phyloP scores from a whole-genome alignment of 2,888 invertebrate genomes.

The Noctua pronuba region DNA sequence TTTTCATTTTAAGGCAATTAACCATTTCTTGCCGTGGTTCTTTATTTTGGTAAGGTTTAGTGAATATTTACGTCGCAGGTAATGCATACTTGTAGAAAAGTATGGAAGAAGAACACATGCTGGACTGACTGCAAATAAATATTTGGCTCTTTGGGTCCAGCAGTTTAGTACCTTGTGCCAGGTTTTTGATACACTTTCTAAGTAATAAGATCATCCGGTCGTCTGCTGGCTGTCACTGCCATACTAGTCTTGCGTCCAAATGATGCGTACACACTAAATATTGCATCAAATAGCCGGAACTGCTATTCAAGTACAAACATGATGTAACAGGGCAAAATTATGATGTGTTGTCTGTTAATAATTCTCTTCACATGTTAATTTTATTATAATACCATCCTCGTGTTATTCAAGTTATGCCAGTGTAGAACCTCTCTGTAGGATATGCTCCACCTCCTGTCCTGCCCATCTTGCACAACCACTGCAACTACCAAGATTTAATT shows the following conservation, averaged over 20 bases:
- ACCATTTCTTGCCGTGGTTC: background rate
- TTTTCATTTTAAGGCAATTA: background rate
- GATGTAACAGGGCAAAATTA: background rate
- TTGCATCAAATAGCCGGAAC: constrained; percentile 15
- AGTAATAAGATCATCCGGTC: background rate
- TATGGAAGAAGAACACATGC: background rate
- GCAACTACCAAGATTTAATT: no score
- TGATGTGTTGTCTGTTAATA: background rate
- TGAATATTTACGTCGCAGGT: background rate
- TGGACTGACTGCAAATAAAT: background rate
- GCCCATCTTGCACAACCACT: no score
- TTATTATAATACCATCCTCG: background rate
- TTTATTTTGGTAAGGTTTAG: background rate
- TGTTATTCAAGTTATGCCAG: no score
- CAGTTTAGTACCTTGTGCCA: no score
- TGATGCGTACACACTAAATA: background rate
- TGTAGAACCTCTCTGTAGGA: no score
- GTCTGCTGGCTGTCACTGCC: background rate
- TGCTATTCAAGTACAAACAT: background rate
- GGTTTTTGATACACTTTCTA: background rate
- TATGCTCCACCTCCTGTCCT: no score
- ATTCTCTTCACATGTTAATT: background rate
- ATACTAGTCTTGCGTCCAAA: background rate
- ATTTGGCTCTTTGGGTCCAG: accelerated
- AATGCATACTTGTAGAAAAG: no score